phyloP scores from a whole-genome alignment of 2,797 vertebrate genomes.

The Epinephelus coioides region DNA sequence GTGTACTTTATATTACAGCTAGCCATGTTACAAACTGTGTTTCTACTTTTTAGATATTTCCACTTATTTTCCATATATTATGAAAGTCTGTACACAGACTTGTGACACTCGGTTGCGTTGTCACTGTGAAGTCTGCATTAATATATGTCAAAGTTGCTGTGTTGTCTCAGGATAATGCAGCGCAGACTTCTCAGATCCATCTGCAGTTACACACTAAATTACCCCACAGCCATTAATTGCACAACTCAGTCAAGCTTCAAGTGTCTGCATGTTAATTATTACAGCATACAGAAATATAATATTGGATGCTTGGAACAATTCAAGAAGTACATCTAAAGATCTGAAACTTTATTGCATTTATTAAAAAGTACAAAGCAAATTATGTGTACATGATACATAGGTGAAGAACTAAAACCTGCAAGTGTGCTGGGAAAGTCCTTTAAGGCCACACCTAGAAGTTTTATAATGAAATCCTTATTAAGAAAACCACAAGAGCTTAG shows the following conservation, averaged over 20 bases:
- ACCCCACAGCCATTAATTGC: neutral
- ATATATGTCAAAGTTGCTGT: slow-evolving; percentile 1
- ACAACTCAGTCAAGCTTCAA: neutral
- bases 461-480: neutral
- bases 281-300: neutral
- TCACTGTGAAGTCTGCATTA: neutral
- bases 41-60: neutral
- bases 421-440: neutral
- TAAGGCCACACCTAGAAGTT: neutral
- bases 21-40: neutral
- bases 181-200: too few species aligned
- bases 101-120: neutral
- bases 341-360: neutral
- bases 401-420: neutral
- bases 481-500: neutral
- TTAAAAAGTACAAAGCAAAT: neutral
- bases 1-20: neutral
- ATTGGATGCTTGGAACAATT: neutral
- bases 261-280: neutral
- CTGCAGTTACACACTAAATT: too few species aligned
- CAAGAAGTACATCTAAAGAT: neutral
- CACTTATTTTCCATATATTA: neutral
- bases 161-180: neutral
- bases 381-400: neutral
- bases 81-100: neutral